Evolutionary conservation across 2,113 vertebrate genomes (phyloP).

Genomic region (Colistium nudipinnis): DNA sequence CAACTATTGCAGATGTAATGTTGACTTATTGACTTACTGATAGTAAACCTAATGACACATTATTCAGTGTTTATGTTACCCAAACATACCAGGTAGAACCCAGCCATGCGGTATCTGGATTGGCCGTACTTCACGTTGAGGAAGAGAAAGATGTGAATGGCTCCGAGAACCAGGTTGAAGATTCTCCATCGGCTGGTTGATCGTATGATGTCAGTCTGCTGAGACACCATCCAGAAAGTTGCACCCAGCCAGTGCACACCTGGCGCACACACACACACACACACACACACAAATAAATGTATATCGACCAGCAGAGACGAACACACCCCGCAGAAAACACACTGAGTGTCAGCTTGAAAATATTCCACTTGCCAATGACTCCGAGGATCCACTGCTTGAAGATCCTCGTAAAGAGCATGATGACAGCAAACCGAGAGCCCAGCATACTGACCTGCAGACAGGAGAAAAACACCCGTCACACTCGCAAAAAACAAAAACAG

Average conservation of each 20-base stretch:
- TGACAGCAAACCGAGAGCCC: conserved; percentile 82
- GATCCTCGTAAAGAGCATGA: conserved; percentile 84
- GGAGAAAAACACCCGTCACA: conserved; percentile 9
- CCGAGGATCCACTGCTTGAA: conserved; percentile 86
- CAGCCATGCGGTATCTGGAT: conserved; percentile 81
- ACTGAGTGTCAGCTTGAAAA: background rate
- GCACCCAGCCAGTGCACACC: conserved; percentile 88
- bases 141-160: conserved; percentile 86
- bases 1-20: too few species aligned
- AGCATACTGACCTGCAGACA: conserved; percentile 82
- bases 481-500: background rate
- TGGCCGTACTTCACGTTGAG: conserved; percentile 82
- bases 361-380: conserved; percentile 80
- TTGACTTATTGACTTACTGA: too few species aligned
- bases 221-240: conserved; percentile 89
- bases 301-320: background rate
- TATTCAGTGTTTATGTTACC: too few species aligned
- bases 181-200: conserved; percentile 83
- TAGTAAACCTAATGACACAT: too few species aligned
- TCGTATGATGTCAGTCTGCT: conserved; percentile 84
- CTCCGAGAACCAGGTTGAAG: conserved; percentile 85
- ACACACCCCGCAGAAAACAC: background rate
- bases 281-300: background rate
- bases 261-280: conserved; percentile 44
- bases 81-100: conserved; percentile 83